Evolutionary conservation across 2,888 invertebrate genomes (phyloP).

Genomic region (Ochropacha duplaris): DNA sequence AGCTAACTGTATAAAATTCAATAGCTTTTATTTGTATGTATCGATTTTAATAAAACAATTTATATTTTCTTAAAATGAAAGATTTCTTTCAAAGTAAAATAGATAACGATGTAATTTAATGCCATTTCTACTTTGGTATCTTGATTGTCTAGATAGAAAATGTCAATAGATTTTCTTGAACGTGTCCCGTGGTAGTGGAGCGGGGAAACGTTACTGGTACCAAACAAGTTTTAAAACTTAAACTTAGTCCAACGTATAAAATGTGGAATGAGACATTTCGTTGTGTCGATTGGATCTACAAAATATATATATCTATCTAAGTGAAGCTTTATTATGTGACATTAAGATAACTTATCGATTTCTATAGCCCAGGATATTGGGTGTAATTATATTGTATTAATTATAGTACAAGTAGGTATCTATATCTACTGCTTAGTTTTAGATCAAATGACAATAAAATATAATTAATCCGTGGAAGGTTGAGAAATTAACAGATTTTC

Average conservation of each 20-base stretch:
- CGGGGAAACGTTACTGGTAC: slow-evolving; percentile 19
- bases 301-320: slow-evolving; percentile 16
- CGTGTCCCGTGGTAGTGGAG: slow-evolving; percentile 12
- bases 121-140: slow-evolving; percentile 7
- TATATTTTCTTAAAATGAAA: not conserved
- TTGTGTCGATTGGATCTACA: slow-evolving; percentile 19
- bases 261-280: slow-evolving; percentile 29
- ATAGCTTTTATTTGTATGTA: not conserved
- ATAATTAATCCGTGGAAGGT: too few species aligned
- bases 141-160: slow-evolving; percentile 23
- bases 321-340: slow-evolving; percentile 8
- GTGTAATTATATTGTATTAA: too few species aligned
- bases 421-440: too few species aligned
- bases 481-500: not conserved
- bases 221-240: slow-evolving; percentile 48
- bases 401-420: too few species aligned
- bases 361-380: too few species aligned
- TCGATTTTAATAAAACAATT: not conserved
- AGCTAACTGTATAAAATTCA: not conserved
- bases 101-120: not conserved
- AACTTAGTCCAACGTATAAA: slow-evolving; percentile 35
- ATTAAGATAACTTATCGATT: not conserved
- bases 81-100: not conserved
- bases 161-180: slow-evolving; percentile 23
- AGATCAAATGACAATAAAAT: too few species aligned